A percentile compares a stretch with the other conserved stretches of the same genome.
Conservation (phyloP, 2,113 vertebrate genomes). For the Neodontobutis hainanensis region DNA sequence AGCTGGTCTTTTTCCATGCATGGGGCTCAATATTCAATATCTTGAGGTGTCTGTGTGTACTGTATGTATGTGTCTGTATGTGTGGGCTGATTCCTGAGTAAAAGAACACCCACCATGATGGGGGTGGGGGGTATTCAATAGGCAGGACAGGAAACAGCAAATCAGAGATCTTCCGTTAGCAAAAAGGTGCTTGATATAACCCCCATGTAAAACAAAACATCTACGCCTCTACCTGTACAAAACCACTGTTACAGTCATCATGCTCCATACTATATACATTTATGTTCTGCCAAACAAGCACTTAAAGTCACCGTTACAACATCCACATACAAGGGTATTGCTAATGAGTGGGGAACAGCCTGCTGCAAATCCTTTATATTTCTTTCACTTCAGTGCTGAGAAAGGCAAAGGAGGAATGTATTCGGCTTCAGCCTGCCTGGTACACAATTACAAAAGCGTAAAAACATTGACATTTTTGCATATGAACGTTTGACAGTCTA, state of each 20-base stretch:
- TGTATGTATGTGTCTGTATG: slow-evolving; percentile 41
- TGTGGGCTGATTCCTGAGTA: slow-evolving; percentile 80
- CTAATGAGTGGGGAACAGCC: slow-evolving; percentile 83
- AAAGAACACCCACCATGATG: slow-evolving; percentile 67
- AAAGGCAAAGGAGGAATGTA: slow-evolving; percentile 98
- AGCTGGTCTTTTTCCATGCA: slow-evolving; percentile 63
- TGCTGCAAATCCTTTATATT: slow-evolving; percentile 73
- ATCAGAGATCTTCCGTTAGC: slow-evolving; percentile 68
- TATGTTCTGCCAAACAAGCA: slow-evolving; percentile 80
- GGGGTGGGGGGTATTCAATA: slow-evolving; percentile 58
- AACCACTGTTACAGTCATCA: slow-evolving; percentile 79
- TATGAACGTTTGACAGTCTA: slow-evolving; percentile 96
- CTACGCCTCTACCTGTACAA: slow-evolving; percentile 77
- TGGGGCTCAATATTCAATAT: slow-evolving; percentile 48
- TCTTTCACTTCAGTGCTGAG: slow-evolving; percentile 81
- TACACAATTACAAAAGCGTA: slow-evolving; percentile 87
- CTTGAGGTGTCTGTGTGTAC: slow-evolving; percentile 39
- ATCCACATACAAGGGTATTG: slow-evolving; percentile 88
- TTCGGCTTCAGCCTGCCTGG: slow-evolving; percentile 84
- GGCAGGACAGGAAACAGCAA: slow-evolving; percentile 83
- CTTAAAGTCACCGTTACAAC: slow-evolving; percentile 85
- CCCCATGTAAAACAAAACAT: slow-evolving; percentile 64
- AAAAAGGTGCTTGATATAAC: slow-evolving; percentile 73
- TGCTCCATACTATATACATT: slow-evolving; percentile 83
- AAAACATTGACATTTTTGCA: slow-evolving; percentile 88